Evolutionary conservation across 2,888 invertebrate species (phyloP), one percentile per base, ranked within the genome.

Genomic region (Gasteruption jaculator): DNA sequence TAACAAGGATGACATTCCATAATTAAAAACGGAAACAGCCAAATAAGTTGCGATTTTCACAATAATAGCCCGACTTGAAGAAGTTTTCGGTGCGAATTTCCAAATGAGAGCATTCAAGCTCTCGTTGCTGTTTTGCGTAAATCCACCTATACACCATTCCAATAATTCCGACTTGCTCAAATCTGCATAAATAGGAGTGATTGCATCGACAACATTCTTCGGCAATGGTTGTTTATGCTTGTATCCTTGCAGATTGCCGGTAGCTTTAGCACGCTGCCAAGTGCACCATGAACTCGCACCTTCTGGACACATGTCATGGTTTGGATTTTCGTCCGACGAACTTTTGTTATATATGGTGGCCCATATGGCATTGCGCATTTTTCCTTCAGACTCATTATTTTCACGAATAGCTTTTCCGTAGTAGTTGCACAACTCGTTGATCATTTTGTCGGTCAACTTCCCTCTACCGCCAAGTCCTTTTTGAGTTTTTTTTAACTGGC

Each of bases 171-270:
- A 36, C 20, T 46, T 53, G 25, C 45, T 53, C 38, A 52, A 40
- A 44, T 47, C 41, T 38, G 45, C 47, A 36, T 50, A 50, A 43
- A 52, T 51, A n/a, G 53, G 50, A 37, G 49, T 46, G 16, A 46
- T 42, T 12, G 33, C 45, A 14, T 45, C 19, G 21, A 33, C 7
- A 11, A 41, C 37, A 7, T 30, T 21, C 24, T 40, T 8, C 19
- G 30, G 41, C 4, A 45, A 20, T 41, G 32, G 27, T 8, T 18
- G n/a, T 12, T n/a, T 14, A 14, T 30, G 30, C 14, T 15, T 30
- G 30, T 30, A 30, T 30, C 8, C 3, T 3, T 30, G 10, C n/a
- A 30, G 12, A 12, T n/a, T 14, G 14, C 12, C 12, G 30, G 14
- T n/a, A n/a, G 30, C 30, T 10, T 14, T n/a, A 8, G 30, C 30